Evolutionary conservation across 2,888 invertebrate species (phyloP), one percentile per base, ranked within the genome.

Genomic region (Doris montereyensis): DNA sequence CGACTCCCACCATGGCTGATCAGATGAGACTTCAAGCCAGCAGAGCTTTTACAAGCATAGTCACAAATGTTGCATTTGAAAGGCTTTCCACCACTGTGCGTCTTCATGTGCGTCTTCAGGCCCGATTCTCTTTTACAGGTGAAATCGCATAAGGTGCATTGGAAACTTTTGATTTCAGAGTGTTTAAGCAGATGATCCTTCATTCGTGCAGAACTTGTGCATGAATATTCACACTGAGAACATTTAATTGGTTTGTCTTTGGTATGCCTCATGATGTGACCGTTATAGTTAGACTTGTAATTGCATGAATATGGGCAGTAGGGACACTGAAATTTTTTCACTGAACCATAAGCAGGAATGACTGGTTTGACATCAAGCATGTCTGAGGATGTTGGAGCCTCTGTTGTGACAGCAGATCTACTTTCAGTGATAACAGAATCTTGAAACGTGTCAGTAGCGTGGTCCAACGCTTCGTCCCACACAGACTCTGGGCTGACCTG

Each of bases 21-120:
- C n/a, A 79, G n/a, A 34, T 79, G 79, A 13, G 79, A 79, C 35
- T 79, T 75, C 13, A 79, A 28, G 0, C 79, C 79, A 8, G 60
- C 52, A 2, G 41, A 58, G 62, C 79, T 79, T 28, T 79, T 79
- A 28, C 79, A 79, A 0, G 26, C 2, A 28, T 75, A 75, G 4
- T 79, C 35, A 60, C 79, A 79, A n/a, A 35, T 32, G 0, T 58
- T 41, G 34, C 79, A 79, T 35, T 75, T 73, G 70, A 65, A 75
- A 10, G 79, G 76, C 52, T 79, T 68, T 28, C 60, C 41, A 13
- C 71, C 79, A 3, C 71, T 76, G 28, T 79, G 79, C 4, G 74
- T 35, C 34, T 24, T 65, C 30, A 60, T 30, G 35, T 79, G 79
- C n/a, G 41, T 67, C 26, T 70, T 28, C 28, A 75, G n/a, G 1